Evolutionary conservation across 2,797 vertebrate genomes (phyloP), one percentile per base, ranked within the genome.

Genomic region (Tolypeutes matacus): DNA sequence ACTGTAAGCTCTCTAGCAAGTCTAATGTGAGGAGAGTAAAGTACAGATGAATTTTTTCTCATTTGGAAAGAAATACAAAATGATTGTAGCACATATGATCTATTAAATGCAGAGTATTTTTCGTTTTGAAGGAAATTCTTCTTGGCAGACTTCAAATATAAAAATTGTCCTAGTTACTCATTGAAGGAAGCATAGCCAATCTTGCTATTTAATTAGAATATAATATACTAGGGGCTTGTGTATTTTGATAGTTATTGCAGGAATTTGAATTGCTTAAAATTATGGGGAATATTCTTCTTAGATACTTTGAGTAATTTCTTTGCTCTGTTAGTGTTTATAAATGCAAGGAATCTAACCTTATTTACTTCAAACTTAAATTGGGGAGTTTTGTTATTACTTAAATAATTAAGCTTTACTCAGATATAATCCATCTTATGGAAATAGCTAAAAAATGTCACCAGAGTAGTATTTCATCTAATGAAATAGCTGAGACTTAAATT

Each of bases 301-400:
- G 80, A 72, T 10, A 51, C 11, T 87, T 93, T 58, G 56, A 42
- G 23, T 84, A 31, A 70, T 78, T 89, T 90, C 60, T 90, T 96
- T 94, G 49, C 20, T 85, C 20, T 73, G 2, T 89, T 81, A 51
- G 53, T 93, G 31, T 84, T 94, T 84, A 14, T 86, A 88, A 88
- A 53, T 72, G 56, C 29, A 95, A 92, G n/a, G 86, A 91, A 81
- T 39, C 90, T 93, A 80, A 76, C 49, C 31, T 86, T n/a, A 75
- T 93, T 93, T 90, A 93, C 75, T 95, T 93, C 34, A 58, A 93
- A 76, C 67, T 80, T 87, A 80, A 92, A 60, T 53, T 51, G 62
- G 58, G 82, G 14, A 18, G 13, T 51, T 86, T 92, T 95, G 14
- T 77, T 94, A 51, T 93, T 92, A 75, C 81, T 93, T 92, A 85